Conservation (phyloP, 2,113 vertebrate species). For the Neolamprologus caudopunctatus region DNA sequence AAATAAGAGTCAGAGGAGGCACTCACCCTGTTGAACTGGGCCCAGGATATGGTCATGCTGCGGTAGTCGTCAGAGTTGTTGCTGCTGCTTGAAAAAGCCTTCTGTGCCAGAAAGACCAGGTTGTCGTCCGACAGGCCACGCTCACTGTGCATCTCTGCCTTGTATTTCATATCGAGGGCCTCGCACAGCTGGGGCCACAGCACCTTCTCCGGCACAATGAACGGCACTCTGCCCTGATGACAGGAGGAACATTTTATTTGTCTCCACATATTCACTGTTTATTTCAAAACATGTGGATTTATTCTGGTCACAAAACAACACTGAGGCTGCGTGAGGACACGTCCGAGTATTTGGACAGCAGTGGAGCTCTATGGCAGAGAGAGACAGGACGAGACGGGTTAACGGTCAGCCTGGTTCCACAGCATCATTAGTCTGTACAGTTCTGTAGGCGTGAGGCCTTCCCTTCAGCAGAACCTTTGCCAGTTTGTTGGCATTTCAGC, state of each 20-base stretch:
- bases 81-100: constrained; percentile 83
- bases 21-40: constrained; percentile 85
- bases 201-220: constrained; percentile 88
- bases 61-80: constrained; percentile 82
- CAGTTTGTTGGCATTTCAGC: background rate
- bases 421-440: background rate
- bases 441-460: background rate
- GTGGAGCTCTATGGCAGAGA: background rate
- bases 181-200: constrained; percentile 85
- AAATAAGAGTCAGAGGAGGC: background rate
- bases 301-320: background rate
- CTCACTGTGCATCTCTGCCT: constrained; percentile 87
- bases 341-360: background rate
- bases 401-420: rapidly evolving
- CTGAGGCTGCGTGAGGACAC: background rate
- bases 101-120: constrained; percentile 88
- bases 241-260: background rate
- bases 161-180: constrained; percentile 91
- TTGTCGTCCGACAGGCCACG: constrained; percentile 87
- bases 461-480: background rate
- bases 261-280: background rate
- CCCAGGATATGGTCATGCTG: constrained; percentile 88
- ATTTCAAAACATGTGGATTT: background rate
- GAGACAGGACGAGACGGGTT: background rate
- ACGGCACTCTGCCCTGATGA: constrained; percentile 84